Percentiles rank a stretch among this genome's conserved stretches.
Conservation (phyloP, 2,888 invertebrate species). For the Plagodis dolabraria region DNA sequence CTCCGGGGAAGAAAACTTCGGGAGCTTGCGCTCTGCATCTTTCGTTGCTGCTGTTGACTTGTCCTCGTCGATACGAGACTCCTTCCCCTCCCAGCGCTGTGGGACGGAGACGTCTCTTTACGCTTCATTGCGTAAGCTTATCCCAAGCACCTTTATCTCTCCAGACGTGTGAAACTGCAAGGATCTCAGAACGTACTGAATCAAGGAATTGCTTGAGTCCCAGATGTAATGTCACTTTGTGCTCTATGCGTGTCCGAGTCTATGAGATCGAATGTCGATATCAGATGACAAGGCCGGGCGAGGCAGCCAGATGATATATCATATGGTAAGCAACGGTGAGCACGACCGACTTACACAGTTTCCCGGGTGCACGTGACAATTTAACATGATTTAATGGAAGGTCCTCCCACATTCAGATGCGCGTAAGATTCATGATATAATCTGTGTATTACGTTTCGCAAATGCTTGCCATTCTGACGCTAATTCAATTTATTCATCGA, state of each 20-base stretch:
- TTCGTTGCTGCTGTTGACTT: conserved; percentile 69
- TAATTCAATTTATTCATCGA: conserved; percentile 27
- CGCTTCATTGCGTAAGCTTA: conserved; percentile 60
- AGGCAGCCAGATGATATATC: conserved; percentile 73
- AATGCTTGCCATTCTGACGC: conserved; percentile 18
- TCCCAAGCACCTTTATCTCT: conserved; percentile 27
- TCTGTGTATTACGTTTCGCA: conserved; percentile 49
- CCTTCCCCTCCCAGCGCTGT: conserved; percentile 58
- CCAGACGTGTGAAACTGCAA: conserved; percentile 59
- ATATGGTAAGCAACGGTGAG: conserved; percentile 75
- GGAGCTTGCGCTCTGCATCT: conserved; percentile 53
- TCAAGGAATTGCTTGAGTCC: conserved; percentile 50
- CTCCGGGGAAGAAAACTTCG: conserved; percentile 72
- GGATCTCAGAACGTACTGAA: conserved; percentile 61
- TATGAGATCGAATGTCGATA: conserved; percentile 70
- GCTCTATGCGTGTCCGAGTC: conserved; percentile 68
- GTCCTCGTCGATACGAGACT: conserved; percentile 72
- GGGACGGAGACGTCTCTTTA: conserved; percentile 59
- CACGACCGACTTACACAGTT: conserved; percentile 64
- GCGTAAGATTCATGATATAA: conserved; percentile 54
- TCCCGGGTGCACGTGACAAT: conserved; percentile 47
- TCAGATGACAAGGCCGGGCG: conserved; percentile 72
- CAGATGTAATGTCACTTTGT: conserved; percentile 64
- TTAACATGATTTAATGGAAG: conserved; percentile 49
- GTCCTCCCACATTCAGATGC: conserved; percentile 54